Conservation (phyloP, 2,797 vertebrate genomes). For the Tinamus major region DNA sequence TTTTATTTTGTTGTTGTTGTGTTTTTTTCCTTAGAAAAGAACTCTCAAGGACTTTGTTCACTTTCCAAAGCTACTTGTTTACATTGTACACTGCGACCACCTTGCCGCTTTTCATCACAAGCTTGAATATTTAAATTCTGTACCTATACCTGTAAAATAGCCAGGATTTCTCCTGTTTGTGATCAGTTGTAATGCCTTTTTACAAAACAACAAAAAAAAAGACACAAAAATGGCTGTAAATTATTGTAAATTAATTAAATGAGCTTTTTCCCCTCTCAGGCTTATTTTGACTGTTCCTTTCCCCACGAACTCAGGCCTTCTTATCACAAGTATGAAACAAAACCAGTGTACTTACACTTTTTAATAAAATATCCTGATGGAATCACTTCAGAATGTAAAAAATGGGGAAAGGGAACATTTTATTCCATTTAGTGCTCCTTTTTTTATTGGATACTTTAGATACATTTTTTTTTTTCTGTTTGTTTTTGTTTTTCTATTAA, state of each 20-base stretch:
- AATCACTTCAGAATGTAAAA: conserved; percentile 92
- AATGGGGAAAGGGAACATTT: conserved; percentile 84
- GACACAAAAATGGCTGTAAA: conserved; percentile 87
- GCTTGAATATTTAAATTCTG: conserved; percentile 98
- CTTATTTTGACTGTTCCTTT: conserved; percentile 91
- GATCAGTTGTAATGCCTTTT: conserved; percentile 88
- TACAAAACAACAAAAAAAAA: conserved; percentile 72
- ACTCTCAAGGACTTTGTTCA: conserved; percentile 89
- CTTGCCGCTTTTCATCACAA: conserved; percentile 89
- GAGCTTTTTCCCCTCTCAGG: conserved; percentile 88
- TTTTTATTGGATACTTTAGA: conserved; percentile 75
- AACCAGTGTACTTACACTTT: conserved; percentile 80
- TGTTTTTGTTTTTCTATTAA: conserved; percentile 64
- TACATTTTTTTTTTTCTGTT: neutral
- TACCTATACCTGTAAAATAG: conserved; percentile 91
- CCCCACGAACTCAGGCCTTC: conserved; percentile 92
- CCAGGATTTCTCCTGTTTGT: conserved; percentile 84
- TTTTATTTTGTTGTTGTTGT: neutral
- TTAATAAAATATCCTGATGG: conserved; percentile 83
- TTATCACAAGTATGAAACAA: conserved; percentile 83
- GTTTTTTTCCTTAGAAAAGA: conserved; percentile 80
- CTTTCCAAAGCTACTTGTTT: conserved; percentile 99
- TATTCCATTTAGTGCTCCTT: conserved; percentile 79
- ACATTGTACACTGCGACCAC: conserved; percentile 91
- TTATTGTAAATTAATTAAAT: conserved; percentile 97